Evolutionary conservation across 2,113 vertebrate species (phyloP).

Genomic region (Cyprinus carpio): DNA sequence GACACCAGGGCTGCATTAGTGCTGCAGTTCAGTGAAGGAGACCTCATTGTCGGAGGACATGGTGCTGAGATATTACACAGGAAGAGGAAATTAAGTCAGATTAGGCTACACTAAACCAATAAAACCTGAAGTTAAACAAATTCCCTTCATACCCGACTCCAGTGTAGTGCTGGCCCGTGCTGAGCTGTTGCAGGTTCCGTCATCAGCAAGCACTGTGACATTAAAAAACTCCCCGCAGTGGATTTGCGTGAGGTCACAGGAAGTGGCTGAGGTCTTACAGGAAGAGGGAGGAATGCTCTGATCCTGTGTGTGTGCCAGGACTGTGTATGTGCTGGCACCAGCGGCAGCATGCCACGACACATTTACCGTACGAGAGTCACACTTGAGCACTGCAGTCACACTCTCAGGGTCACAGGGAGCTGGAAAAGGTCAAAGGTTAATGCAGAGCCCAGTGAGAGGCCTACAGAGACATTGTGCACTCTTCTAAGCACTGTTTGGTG

Average conservation of each 20-base stretch:
- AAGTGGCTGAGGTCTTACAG: slow-evolving; percentile 58
- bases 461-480: not conserved
- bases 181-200: slow-evolving; percentile 71
- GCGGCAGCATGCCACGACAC: slow-evolving; percentile 69
- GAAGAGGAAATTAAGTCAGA: not conserved
- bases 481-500: not conserved
- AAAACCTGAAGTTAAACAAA: not conserved
- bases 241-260: slow-evolving; percentile 68
- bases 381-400: slow-evolving; percentile 60
- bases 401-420: slow-evolving; percentile 74
- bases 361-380: slow-evolving; percentile 57
- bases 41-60: slow-evolving; percentile 66
- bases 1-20: slow-evolving; percentile 61
- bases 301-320: slow-evolving; percentile 57
- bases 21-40: slow-evolving; percentile 61
- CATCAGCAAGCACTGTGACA: slow-evolving; percentile 70
- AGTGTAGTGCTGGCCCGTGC: slow-evolving; percentile 57
- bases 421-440: slow-evolving; percentile 46
- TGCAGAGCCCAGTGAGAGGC: not conserved
- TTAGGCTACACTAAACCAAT: not conserved
- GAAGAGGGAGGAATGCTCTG: slow-evolving; percentile 18
- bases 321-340: slow-evolving; percentile 68
- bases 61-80: slow-evolving; percentile 61
- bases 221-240: slow-evolving; percentile 70
- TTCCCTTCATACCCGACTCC: slow-evolving; percentile 72